A percentile compares a stretch with the other conserved stretches of the same genome.
These are phyloP conservation scores for Puffinus mauretanicus DNA, from an alignment of 2,113 vertebrate genomes.

Conservation along the genomic window DNA sequence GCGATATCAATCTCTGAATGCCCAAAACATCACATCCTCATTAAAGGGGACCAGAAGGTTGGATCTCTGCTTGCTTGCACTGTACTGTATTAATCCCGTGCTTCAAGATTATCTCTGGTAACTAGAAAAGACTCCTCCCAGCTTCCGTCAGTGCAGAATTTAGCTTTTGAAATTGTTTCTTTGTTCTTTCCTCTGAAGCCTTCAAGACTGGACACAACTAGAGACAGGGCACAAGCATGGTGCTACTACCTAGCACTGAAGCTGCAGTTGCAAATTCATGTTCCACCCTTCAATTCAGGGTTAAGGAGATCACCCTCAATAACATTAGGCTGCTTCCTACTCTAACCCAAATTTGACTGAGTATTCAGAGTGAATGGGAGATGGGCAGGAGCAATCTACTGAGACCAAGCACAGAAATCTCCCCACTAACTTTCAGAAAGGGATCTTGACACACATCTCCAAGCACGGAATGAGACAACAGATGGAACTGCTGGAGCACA, in stretches of 20 bases:
- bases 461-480: not conserved
- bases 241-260: not conserved
- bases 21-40: not conserved
- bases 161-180: not conserved
- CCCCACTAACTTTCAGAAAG: not conserved
- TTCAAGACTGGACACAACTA: not conserved
- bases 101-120: not conserved
- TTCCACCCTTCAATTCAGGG: not conserved
- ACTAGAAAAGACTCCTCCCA: not conserved
- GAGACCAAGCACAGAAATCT: not conserved
- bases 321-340: not conserved
- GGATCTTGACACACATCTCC: not conserved
- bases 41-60: not conserved
- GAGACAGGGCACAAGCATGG: not conserved
- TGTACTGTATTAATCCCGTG: not conserved
- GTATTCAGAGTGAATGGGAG: not conserved
- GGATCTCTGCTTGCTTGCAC: not conserved
- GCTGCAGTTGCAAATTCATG: not conserved
- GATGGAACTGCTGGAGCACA: not conserved
- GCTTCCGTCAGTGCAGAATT: not conserved
- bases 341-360: not conserved
- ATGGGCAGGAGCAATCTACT: not conserved
- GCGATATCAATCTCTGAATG: not conserved
- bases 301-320: not conserved
- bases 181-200: not conserved